Conservation (phyloP, 2,113 vertebrate species). For the Castor canadensis region DNA sequence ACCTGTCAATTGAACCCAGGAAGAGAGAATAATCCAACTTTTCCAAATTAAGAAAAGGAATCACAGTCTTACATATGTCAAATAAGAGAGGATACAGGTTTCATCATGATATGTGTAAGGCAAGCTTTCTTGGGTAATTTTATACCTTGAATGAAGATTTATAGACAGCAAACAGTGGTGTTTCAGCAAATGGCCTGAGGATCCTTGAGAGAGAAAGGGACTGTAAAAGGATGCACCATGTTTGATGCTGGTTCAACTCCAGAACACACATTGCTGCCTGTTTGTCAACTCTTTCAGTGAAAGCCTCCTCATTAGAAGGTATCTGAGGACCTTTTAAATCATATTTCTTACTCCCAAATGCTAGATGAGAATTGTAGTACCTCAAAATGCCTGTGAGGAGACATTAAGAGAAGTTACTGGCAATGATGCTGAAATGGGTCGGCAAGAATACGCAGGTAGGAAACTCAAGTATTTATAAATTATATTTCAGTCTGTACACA, state of each 20-base stretch:
- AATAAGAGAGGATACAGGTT: constrained; percentile 59
- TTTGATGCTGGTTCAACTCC: constrained; percentile 69
- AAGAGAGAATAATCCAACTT: constrained; percentile 76
- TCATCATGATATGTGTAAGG: constrained; percentile 46
- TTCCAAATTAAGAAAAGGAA: constrained; percentile 72
- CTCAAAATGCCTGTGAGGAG: constrained; percentile 63
- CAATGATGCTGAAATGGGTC: background rate
- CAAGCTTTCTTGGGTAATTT: constrained; percentile 70
- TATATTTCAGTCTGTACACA: background rate
- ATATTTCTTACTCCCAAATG: constrained; percentile 69
- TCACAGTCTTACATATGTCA: constrained; percentile 61
- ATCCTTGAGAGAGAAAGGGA: constrained; percentile 68
- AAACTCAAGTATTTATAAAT: background rate
- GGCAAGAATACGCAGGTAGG: background rate
- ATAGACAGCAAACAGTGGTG: constrained; percentile 54
- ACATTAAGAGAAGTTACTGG: background rate
- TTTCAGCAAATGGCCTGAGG: constrained; percentile 63
- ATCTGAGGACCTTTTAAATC: constrained; percentile 67
- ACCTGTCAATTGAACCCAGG: constrained; percentile 72
- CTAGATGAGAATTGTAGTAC: constrained; percentile 50
- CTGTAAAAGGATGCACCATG: constrained; percentile 58
- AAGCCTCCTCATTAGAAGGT: constrained; percentile 57
- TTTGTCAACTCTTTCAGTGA: constrained; percentile 76
- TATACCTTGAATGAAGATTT: constrained; percentile 74
- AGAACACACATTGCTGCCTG: constrained; percentile 64